Evolutionary conservation across 1,140 invertebrate species (phyloP).

Genomic region (Drosophila sechellia): DNA sequence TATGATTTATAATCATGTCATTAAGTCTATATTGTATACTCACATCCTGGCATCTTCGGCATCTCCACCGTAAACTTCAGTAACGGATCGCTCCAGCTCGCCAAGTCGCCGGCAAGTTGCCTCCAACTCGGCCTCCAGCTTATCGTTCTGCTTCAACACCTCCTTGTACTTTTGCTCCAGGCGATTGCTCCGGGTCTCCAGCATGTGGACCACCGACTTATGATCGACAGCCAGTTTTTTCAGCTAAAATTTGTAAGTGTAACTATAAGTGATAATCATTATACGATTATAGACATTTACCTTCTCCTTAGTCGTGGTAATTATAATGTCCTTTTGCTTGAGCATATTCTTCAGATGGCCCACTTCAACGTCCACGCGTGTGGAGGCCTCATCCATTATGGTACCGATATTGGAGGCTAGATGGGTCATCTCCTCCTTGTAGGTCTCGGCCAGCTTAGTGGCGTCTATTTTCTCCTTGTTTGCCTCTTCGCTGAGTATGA

Average conservation of each 20-base stretch:
- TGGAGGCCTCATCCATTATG: constrained; percentile 87
- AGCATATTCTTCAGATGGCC: constrained; percentile 87
- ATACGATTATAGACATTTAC: constrained; percentile 18
- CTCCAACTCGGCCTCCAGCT: constrained; percentile 55
- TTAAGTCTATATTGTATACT: neutral
- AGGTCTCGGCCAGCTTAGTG: constrained; percentile 59
- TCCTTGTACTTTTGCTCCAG: constrained; percentile 63
- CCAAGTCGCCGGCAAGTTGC: constrained; percentile 30
- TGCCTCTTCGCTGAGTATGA: constrained; percentile 85
- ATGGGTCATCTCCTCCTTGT: constrained; percentile 65
- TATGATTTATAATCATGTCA: neutral
- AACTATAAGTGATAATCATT: no score
- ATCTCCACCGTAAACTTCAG: constrained; percentile 5
- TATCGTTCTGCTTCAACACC: constrained; percentile 39
- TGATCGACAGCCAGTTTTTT: constrained; percentile 18
- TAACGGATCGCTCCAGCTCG: constrained; percentile 33
- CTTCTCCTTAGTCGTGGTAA: constrained; percentile 70
- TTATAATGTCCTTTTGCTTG: constrained; percentile 85
- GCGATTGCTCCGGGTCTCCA: constrained; percentile 56
- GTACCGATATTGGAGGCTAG: constrained; percentile 66
- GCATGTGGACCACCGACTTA: constrained; percentile 16
- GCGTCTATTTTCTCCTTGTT: constrained; percentile 85
- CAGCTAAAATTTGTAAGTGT: constrained; percentile 13
- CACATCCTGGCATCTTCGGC: constrained; percentile 22
- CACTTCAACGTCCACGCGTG: constrained; percentile 87